Evolutionary conservation across 2,113 vertebrate genomes (phyloP).

Genomic region (Grammomys surdaster): DNA sequence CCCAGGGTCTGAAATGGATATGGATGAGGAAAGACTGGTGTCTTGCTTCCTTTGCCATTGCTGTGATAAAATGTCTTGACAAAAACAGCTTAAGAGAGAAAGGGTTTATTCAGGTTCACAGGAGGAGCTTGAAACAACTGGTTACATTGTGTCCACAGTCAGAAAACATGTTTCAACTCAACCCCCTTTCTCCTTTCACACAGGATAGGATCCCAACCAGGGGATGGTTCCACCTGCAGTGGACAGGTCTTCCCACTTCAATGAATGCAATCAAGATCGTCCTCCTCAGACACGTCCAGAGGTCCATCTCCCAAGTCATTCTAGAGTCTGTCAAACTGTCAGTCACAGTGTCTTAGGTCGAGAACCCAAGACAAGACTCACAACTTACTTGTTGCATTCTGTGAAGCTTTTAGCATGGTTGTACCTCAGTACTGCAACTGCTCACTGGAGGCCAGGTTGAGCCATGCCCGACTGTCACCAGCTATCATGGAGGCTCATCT

Average conservation of each 20-base stretch:
- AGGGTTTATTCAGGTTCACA: background rate
- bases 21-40: background rate
- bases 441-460: background rate
- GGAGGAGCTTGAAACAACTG: background rate
- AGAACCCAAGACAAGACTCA: background rate
- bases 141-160: background rate
- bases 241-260: background rate
- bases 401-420: background rate
- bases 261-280: background rate
- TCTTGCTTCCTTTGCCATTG: too few relatives aligned
- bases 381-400: background rate
- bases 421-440: background rate
- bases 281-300: too few relatives aligned
- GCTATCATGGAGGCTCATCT: background rate
- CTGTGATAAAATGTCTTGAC: background rate
- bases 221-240: background rate
- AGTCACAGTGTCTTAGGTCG: background rate
- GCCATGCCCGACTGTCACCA: background rate
- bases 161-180: background rate
- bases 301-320: background rate
- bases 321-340: background rate
- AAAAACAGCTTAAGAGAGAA: background rate
- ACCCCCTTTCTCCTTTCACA: background rate
- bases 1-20: background rate
- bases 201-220: background rate